Evolutionary conservation across 2,888 invertebrate genomes (phyloP).

Genomic region (Amphipyra berbera): DNA sequence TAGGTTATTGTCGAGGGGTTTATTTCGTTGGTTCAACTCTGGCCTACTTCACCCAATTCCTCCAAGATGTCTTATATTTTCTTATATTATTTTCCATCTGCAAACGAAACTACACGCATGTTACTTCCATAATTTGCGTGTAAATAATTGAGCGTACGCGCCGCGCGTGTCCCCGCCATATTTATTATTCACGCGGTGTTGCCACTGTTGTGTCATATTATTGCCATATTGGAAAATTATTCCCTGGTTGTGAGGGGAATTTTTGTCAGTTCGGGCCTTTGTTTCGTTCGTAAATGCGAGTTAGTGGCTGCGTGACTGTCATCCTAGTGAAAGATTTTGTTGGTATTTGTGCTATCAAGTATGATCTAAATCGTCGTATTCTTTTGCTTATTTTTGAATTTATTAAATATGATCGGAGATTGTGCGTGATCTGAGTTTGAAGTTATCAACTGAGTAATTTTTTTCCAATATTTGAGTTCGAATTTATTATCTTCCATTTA

Average conservation of each 20-base stretch:
- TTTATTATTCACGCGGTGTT: conserved; percentile 87
- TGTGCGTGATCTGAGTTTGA: conserved; percentile 29
- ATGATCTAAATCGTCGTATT: conserved; percentile 59
- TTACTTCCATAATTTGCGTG: conserved; percentile 85
- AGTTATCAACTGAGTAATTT: neutral
- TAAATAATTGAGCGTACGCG: conserved; percentile 87
- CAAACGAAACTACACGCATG: conserved; percentile 67
- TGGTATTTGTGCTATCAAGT: conserved; percentile 50
- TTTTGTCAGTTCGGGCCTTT: conserved; percentile 54
- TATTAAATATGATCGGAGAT: conserved; percentile 47
- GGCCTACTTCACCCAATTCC: conserved; percentile 19
- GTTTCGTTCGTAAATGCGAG: conserved; percentile 62
- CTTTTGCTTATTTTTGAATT: conserved; percentile 52
- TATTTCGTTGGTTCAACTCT: neutral
- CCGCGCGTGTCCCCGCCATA: conserved; percentile 76
- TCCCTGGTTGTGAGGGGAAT: conserved; percentile 82
- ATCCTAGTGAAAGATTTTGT: conserved; percentile 53
- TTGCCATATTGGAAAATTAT: conserved; percentile 86
- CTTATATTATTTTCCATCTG: too few species aligned
- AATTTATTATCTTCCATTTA: neutral
- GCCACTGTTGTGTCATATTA: conserved; percentile 88
- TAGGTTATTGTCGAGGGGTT: too few species aligned
- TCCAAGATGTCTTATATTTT: conserved; percentile 9
- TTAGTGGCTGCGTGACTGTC: conserved; percentile 59
- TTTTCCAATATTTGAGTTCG: neutral